Evolutionary conservation across 1,140 invertebrate genomes (phyloP).

Genomic region (Campoletis sonorensis): DNA sequence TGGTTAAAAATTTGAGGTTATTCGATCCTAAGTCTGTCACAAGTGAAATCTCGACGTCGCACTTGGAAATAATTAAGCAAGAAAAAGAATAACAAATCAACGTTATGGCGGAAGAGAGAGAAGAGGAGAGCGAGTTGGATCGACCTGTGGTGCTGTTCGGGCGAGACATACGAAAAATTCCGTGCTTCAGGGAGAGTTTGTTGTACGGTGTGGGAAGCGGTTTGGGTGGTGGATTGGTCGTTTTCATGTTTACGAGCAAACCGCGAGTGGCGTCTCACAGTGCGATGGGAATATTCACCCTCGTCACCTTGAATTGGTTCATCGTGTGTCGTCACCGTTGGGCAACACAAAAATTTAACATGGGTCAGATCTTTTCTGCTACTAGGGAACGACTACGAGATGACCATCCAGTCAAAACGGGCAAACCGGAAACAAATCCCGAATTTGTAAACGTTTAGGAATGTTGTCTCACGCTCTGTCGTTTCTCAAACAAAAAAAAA

Average conservation of each 20-base stretch:
- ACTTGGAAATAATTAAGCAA: not conserved
- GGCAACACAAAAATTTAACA: slow-evolving; percentile 40
- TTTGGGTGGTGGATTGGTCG: slow-evolving; percentile 75
- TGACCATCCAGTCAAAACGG: slow-evolving; percentile 12
- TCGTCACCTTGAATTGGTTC: slow-evolving; percentile 78
- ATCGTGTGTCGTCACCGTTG: slow-evolving; percentile 71
- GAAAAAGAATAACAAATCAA: not conserved
- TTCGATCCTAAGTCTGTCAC: not conserved
- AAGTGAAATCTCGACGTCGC: not conserved
- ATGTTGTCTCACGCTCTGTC: not conserved
- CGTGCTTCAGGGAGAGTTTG: slow-evolving; percentile 81
- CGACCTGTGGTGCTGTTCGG: slow-evolving; percentile 77
- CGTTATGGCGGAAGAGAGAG: slow-evolving; percentile 15
- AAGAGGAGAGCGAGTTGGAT: slow-evolving; percentile 26
- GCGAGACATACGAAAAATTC: slow-evolving; percentile 79
- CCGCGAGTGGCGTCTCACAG: slow-evolving; percentile 73
- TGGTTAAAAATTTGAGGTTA: not conserved
- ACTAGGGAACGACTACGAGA: slow-evolving; percentile 5
- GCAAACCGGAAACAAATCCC: not conserved
- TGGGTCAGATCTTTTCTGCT: slow-evolving; percentile 36
- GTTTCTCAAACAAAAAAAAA: not conserved
- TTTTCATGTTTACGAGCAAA: slow-evolving; percentile 80
- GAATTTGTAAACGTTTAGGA: slow-evolving; percentile 29
- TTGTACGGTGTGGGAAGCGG: slow-evolving; percentile 80
- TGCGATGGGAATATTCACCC: slow-evolving; percentile 76